Conservation (phyloP, 2,113 vertebrate species). For the Peromyscus leucopus region DNA sequence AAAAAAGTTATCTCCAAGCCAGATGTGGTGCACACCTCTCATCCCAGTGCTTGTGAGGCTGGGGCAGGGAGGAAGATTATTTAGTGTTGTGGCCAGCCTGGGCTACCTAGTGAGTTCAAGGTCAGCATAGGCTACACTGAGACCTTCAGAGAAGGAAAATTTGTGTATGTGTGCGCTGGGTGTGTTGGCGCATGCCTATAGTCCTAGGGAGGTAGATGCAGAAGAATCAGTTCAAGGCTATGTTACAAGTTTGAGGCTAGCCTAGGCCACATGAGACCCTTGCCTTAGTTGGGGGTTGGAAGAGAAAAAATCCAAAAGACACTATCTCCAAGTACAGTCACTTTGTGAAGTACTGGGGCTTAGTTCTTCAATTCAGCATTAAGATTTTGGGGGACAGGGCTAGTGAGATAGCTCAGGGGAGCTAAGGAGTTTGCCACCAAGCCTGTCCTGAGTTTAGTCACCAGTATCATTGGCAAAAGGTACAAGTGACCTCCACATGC, state of each 20-base stretch:
- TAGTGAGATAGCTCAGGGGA: background rate
- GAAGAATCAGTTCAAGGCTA: background rate
- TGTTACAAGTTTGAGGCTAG: background rate
- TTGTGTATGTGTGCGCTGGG: background rate
- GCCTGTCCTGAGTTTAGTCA: background rate
- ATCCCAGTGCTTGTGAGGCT: background rate
- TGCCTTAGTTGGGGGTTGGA: background rate
- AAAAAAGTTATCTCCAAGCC: background rate
- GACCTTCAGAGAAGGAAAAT: too few relatives aligned
- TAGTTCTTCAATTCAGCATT: background rate
- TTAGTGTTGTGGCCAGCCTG: background rate
- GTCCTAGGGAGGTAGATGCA: background rate
- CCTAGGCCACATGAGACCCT: too few relatives aligned
- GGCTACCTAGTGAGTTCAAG: background rate
- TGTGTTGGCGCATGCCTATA: background rate
- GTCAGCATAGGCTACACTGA: background rate
- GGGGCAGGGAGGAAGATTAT: background rate
- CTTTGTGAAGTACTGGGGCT: background rate
- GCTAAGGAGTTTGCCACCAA: background rate
- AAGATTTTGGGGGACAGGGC: background rate
- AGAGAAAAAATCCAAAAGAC: background rate
- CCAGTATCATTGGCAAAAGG: background rate
- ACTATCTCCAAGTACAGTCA: background rate
- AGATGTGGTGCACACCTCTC: background rate
- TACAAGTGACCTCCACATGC: background rate